A percentile compares a stretch with the other conserved stretches of the same genome.
Evolutionary conservation across 2,113 vertebrate species (phyloP).

Genomic region (Atrichornis clamosus): DNA sequence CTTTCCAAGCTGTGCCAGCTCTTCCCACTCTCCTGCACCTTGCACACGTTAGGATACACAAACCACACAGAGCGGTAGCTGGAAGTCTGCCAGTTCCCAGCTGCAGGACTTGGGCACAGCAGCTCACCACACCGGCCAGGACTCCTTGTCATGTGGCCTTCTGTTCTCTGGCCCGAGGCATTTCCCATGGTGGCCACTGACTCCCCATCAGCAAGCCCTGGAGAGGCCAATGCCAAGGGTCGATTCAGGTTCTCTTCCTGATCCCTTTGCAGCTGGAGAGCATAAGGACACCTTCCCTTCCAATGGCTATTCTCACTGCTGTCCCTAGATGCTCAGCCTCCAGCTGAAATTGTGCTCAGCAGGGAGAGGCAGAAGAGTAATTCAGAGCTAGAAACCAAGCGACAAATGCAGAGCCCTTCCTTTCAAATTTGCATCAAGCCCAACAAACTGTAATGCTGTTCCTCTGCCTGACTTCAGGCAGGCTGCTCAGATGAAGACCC

Average conservation of each 20-base stretch:
- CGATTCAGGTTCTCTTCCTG: background rate
- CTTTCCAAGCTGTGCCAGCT: background rate
- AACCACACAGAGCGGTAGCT: fast-evolving
- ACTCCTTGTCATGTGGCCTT: background rate
- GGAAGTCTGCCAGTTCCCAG: background rate
- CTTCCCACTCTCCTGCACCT: background rate
- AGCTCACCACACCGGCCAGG: background rate
- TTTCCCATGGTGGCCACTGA: background rate
- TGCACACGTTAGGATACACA: fast-evolving
- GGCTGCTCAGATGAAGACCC: background rate
- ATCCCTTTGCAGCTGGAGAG: background rate
- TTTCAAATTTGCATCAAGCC: background rate
- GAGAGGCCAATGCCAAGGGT: background rate
- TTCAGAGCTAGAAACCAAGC: background rate
- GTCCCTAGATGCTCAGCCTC: background rate
- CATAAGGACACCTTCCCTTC: background rate
- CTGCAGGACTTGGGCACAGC: background rate
- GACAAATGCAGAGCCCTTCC: background rate
- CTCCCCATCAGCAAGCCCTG: background rate
- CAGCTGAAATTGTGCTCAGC: background rate
- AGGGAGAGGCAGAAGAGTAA: background rate
- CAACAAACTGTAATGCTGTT: background rate
- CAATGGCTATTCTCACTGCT: background rate
- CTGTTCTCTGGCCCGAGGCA: background rate
- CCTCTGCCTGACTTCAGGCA: background rate